Evolutionary conservation across 2,797 vertebrate genomes (phyloP), one percentile per base, ranked within the genome.

Genomic region (Hydrocynus forskahlii): DNA sequence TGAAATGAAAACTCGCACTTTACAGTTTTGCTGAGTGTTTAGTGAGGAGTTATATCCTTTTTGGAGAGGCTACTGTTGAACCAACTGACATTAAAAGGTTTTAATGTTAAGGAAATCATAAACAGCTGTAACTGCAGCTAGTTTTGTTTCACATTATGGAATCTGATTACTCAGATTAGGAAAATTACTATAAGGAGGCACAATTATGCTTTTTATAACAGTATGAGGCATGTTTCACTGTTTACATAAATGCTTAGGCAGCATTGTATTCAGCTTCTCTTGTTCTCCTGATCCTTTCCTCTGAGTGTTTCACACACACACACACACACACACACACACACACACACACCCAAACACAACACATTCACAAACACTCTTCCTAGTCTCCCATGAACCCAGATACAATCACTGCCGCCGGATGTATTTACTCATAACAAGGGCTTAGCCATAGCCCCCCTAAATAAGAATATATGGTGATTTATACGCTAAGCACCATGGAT

Each of bases 341-440:
- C 48, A 76, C 72, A 50, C 67, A 85, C 43, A 81, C 69, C 80
- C 64, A 82, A 73, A 80, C 74, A 88, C 35, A 35, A 35, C 35
- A 35, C 35, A 35, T 35, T 35, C 45, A 75, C 75, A 88, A 86
- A 83, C 57, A 86, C 83, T 86, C 76, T 88, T 86, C 87, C 92
- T 89, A 91, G 83, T 91, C 89, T 90, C 84, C 89, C 77, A 75
- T 91, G 87, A 92, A 92, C 90, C 89, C 86, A 91, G 88, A 91
- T 90, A 91, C 89, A 89, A 88, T 91, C 78, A 88, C 60, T 90
- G 90, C 89, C 87, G 86, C 88, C 91, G 91, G 91, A 91, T 91
- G 87, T 93, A 92, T 94, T 94, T 94, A 93, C 92, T 93, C 91
- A 93, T 94, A 94, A 94, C 92, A 93, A 94, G 92, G 91, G 92